Percentiles rank a stretch among this genome's conserved stretches.
These are phyloP conservation scores for Argyrosomus japonicus DNA, from an alignment of 2,113 vertebrate genomes.

Conservation along the genomic window DNA sequence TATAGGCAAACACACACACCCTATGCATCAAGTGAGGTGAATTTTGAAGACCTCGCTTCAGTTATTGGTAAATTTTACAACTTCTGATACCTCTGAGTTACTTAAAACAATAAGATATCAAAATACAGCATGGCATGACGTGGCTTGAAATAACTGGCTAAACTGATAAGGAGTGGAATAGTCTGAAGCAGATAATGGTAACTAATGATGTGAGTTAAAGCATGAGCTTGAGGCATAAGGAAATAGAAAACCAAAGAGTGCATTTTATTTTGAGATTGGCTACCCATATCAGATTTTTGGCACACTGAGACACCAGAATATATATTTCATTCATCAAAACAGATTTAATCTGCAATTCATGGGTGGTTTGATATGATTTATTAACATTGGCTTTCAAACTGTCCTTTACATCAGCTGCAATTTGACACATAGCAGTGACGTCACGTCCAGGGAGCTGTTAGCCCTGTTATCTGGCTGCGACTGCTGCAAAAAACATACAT, in stretches of 20 bases:
- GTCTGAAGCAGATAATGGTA: slow-evolving; percentile 4
- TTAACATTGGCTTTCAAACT: slow-evolving; percentile 34
- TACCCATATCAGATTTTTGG: slow-evolving; percentile 25
- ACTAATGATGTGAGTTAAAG: slow-evolving; percentile 30
- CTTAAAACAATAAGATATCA: background rate
- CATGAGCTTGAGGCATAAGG: background rate
- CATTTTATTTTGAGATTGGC: slow-evolving; percentile 36
- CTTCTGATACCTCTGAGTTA: background rate
- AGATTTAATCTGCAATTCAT: slow-evolving; percentile 33
- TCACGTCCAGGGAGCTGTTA: slow-evolving; percentile 37
- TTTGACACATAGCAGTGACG: slow-evolving; percentile 48
- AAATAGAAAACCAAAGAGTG: slow-evolving; percentile 10
- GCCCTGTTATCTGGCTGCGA: slow-evolving; percentile 27
- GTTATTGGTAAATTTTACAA: background rate
- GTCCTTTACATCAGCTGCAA: slow-evolving; percentile 27
- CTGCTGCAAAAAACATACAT: slow-evolving; percentile 56
- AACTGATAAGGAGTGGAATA: slow-evolving; percentile 27
- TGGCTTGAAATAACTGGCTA: slow-evolving; percentile 13
- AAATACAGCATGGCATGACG: background rate
- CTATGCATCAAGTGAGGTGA: background rate
- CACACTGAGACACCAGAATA: slow-evolving; percentile 19
- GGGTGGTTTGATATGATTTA: slow-evolving; percentile 25
- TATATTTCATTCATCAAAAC: slow-evolving; percentile 54
- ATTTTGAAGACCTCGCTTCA: background rate
- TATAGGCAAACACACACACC: background rate